Evolutionary conservation across 2,888 invertebrate genomes (phyloP).

Genomic region (Nysson spinosus): DNA sequence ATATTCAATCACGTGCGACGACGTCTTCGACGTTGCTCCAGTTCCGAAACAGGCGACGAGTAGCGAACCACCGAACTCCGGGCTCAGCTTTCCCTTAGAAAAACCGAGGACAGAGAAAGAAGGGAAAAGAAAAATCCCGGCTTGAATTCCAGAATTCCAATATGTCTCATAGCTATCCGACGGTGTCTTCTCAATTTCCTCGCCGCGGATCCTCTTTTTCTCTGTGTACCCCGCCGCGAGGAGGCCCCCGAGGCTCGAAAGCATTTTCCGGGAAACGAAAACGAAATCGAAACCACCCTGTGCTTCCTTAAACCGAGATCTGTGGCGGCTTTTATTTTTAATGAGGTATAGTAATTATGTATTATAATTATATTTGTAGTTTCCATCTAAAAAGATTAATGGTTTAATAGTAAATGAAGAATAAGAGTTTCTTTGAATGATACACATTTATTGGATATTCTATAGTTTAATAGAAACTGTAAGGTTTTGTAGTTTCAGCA

Average conservation of each 20-base stretch:
- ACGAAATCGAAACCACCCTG: constrained; percentile 13
- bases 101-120: constrained; percentile 1
- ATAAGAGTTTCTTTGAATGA: too few species aligned
- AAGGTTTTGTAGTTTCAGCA: too few species aligned
- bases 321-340: background rate
- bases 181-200: constrained; percentile 43
- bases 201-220: constrained; percentile 3
- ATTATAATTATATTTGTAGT: too few species aligned
- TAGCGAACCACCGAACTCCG: too few species aligned
- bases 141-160: constrained; percentile 49
- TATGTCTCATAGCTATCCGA: constrained; percentile 43
- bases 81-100: constrained; percentile 15
- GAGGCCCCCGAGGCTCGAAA: constrained; percentile 8
- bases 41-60: constrained; percentile 44
- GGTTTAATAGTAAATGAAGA: too few species aligned
- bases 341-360: too few species aligned
- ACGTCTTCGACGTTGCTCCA: constrained; percentile 53
- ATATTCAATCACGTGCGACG: constrained; percentile 65
- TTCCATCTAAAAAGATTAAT: too few species aligned
- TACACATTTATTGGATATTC: too few species aligned
- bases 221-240: constrained; percentile 1
- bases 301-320: too few species aligned
- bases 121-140: constrained; percentile 12
- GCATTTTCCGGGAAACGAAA: constrained; percentile 1
- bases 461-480: too few species aligned